Base-by-base conservation (phyloP, 2,888 invertebrate genomes). In the Pandemis cinnamomeana region DNA sequence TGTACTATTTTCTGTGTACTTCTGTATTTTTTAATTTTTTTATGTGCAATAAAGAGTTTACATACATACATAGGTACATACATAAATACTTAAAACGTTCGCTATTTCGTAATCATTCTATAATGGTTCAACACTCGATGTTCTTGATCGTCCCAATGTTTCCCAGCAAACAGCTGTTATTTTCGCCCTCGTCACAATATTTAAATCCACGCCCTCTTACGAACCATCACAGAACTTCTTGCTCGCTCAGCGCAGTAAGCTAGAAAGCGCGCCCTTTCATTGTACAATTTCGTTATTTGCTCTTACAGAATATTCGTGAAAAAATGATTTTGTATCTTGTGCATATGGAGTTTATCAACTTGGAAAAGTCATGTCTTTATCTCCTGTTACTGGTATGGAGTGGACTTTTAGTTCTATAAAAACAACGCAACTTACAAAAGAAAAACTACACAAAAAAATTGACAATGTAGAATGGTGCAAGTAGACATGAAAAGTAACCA, bases 161-260 rank as follows among this genome's bases (percentile, higher is more conserved):
- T 64, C 36, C 7, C 13, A 66, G 13, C 20, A 11, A 46, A 48
- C 48, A 67, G 67, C 10, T 51, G 67, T n/a, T 48, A 36, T 53
- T 53, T 53, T 51, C 51, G 27, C 27, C 8, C 41, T 48, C 13
- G 41, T 42, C 13, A 3, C 11, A 15, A 27, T 64, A 5, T 60
- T 60, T 46, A 58, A 20, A 42, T 64, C 41, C 27, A 20, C 73
- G 73, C 73, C 73, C 64, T 73, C 69, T 73, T 27, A 3, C 41
- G 63, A 55, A 13, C 13, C 20, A 20, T 27, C 0, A 5, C 2
- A n/a, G 46, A 69, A 73, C 73, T 69, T 42, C 41, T 44, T 48
- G 15, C 15, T 7, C 5, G 20, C 27, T 15, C 53, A 27, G n/a
- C 15, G 11, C 8, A 51, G 48, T 8, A 55, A 55, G 5, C 4